phyloP scores from a whole-genome alignment of 1,140 invertebrate species.

The Rhagoletis zephyria region DNA sequence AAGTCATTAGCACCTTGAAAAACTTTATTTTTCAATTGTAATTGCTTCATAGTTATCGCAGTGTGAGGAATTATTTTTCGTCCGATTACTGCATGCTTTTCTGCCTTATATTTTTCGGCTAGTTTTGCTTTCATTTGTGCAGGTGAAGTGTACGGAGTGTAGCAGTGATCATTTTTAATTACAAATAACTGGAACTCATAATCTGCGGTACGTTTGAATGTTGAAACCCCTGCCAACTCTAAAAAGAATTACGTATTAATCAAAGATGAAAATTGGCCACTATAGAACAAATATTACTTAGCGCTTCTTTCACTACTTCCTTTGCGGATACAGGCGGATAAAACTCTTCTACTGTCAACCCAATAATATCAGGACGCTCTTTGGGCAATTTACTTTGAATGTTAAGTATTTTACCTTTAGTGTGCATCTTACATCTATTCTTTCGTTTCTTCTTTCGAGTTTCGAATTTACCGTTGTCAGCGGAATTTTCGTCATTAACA shows the following conservation, averaged over 20 bases:
- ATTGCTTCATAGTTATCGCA: conserved; percentile 56
- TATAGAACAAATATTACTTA: conserved; percentile 64
- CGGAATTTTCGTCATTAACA: conserved; percentile 59
- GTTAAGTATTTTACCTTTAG: not conserved
- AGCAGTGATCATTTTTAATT: conserved; percentile 80
- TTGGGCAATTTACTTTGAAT: conserved; percentile 56
- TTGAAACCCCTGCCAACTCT: conserved; percentile 68
- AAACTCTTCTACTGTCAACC: conserved; percentile 69
- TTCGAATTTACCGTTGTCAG: conserved; percentile 39
- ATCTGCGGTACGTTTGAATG: conserved; percentile 64
- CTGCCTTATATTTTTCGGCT: conserved; percentile 62
- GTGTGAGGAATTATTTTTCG: conserved; percentile 62
- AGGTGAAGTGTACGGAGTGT: conserved; percentile 78
- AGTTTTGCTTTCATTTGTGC: conserved; percentile 73
- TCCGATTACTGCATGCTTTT: conserved; percentile 56
- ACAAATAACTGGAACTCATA: conserved; percentile 68
- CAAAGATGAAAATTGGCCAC: not conserved
- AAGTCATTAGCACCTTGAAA: not conserved
- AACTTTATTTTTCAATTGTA: conserved; percentile 40
- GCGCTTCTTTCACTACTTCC: conserved; percentile 68
- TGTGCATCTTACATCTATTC: not conserved
- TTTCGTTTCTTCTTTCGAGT: not conserved
- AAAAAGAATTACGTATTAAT: conserved; percentile 58
- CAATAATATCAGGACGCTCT: conserved; percentile 68
- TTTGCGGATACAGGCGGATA: conserved; percentile 67